Evolutionary conservation across 1,140 invertebrate species (phyloP).

Genomic region (Drosophila tani): DNA sequence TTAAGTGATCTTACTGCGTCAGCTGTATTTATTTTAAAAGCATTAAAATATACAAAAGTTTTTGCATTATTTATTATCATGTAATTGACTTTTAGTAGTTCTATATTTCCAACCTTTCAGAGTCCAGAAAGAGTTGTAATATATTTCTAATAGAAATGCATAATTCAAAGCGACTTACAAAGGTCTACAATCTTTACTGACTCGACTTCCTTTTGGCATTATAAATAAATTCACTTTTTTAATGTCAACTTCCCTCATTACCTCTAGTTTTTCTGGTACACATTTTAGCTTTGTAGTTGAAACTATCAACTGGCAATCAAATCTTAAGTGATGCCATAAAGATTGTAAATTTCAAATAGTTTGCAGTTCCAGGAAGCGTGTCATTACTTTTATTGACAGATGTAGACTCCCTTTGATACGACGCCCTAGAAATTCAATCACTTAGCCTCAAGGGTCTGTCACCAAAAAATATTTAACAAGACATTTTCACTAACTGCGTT

Average conservation of each 20-base stretch:
- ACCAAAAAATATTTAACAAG: constrained; percentile 40
- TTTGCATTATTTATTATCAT: no score
- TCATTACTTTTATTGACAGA: background rate
- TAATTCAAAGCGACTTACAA: background rate
- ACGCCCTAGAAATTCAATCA: constrained; percentile 7
- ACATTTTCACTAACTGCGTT: constrained; percentile 44
- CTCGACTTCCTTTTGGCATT: background rate
- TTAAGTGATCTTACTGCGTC: no score
- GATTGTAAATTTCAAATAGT: constrained; percentile 6
- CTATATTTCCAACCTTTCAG: background rate
- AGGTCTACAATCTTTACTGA: background rate
- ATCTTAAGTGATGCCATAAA: background rate
- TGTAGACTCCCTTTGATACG: background rate
- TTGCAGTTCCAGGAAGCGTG: constrained; percentile 3
- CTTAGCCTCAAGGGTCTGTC: constrained; percentile 26
- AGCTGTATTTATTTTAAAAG: no score
- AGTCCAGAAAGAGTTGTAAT: background rate
- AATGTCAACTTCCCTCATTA: background rate
- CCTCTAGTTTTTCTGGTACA: background rate
- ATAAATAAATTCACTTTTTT: background rate
- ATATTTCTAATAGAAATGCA: background rate
- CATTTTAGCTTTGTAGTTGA: background rate
- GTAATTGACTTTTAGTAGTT: background rate
- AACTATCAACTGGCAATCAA: background rate
- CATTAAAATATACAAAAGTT: no score